phyloP scores from a whole-genome alignment of 1,140 invertebrate genomes.

The Drusus annulatus region DNA sequence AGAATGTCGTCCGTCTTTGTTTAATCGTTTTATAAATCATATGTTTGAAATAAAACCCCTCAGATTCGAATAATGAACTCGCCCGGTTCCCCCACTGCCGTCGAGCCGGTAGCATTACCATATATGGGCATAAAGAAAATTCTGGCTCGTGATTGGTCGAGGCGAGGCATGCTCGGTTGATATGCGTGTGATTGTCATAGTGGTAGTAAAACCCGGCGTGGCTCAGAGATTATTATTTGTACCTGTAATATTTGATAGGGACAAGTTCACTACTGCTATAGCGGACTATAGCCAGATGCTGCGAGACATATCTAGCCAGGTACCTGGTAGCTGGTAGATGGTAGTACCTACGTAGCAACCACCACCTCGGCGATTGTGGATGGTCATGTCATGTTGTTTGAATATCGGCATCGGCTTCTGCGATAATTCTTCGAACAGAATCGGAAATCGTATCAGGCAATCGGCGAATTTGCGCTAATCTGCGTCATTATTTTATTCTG shows the following conservation, averaged over 20 bases:
- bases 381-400: constrained; percentile 21
- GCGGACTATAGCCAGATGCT: constrained; percentile 2
- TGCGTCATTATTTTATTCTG: too few relatives aligned
- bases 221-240: constrained; percentile 36
- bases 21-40: constrained; percentile 42
- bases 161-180: constrained; percentile 26
- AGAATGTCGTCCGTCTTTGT: background rate
- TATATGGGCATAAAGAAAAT: constrained; percentile 53
- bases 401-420: background rate
- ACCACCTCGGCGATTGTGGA: background rate
- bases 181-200: background rate
- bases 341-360: background rate
- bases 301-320: background rate
- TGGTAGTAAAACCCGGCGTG: constrained; percentile 39
- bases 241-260: constrained; percentile 38
- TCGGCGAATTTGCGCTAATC: background rate
- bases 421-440: background rate
- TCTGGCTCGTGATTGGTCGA: constrained; percentile 37
- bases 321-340: background rate
- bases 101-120: constrained; percentile 50
- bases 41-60: constrained; percentile 44
- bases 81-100: constrained; percentile 41
- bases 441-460: background rate
- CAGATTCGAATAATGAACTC: constrained; percentile 44
- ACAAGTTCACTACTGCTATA: constrained; percentile 40